Evolutionary conservation across 1,140 invertebrate genomes (phyloP).

Genomic region (Zaprionus kolodkinae): DNA sequence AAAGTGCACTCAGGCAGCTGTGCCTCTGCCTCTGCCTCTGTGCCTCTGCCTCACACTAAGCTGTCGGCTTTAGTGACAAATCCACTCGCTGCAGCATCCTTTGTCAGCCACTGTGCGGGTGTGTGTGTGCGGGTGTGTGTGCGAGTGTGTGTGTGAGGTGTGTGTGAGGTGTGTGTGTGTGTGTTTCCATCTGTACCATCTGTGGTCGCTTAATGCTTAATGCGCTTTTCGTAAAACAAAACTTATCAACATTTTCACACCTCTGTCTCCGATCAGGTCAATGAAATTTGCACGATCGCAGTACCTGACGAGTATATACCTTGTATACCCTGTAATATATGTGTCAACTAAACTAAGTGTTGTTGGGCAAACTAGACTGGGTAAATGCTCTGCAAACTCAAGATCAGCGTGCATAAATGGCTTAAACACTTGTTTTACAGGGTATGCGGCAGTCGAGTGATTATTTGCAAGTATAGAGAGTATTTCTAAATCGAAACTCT

Average conservation of each 20-base stretch:
- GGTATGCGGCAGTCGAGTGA: not conserved
- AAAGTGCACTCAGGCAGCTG: constrained; percentile 47
- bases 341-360: not conserved
- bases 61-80: constrained; percentile 53
- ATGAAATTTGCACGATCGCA: constrained; percentile 17
- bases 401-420: not conserved
- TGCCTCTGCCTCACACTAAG: constrained; percentile 46
- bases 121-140: not conserved
- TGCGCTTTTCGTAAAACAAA: constrained; percentile 50
- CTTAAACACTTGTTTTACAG: not conserved
- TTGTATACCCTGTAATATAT: not conserved
- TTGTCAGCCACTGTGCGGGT: constrained; percentile 15
- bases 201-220: constrained; percentile 47
- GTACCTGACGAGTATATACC: not conserved
- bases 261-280: constrained; percentile 16
- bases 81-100: constrained; percentile 37
- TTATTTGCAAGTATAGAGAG: not conserved
- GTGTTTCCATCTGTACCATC: constrained; percentile 28
- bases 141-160: not conserved
- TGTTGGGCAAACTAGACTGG: too few species aligned
- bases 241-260: constrained; percentile 34
- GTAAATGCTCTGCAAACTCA: not conserved
- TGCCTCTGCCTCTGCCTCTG: constrained; percentile 2
- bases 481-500: not conserved
- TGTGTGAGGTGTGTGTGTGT: not conserved